Percentiles rank a stretch among this genome's conserved stretches.
Conservation (phyloP, 1,140 invertebrate genomes). For the Drosophila nannoptera region DNA sequence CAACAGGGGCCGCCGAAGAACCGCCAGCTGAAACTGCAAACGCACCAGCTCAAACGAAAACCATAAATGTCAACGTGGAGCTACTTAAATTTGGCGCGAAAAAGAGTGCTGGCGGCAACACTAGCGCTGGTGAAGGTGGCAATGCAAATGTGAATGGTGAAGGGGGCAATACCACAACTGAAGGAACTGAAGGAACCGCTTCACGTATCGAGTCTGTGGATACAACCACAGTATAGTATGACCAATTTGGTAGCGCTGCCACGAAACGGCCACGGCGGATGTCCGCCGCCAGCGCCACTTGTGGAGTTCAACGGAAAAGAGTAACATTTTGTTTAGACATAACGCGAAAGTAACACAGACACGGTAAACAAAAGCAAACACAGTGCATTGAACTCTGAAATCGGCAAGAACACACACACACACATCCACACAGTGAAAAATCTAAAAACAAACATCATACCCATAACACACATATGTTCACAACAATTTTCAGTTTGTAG, state of each 20-base stretch:
- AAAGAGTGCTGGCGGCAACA: slow-evolving; percentile 47
- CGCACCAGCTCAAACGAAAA: slow-evolving; percentile 68
- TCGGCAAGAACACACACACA: slow-evolving; percentile 21
- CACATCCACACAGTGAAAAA: slow-evolving; percentile 38
- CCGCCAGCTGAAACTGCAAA: slow-evolving; percentile 46
- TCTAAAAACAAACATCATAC: slow-evolving; percentile 34
- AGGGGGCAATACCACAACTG: slow-evolving; percentile 11
- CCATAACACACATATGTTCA: slow-evolving; percentile 27
- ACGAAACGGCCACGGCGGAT: slow-evolving; percentile 69
- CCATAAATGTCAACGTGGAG: slow-evolving; percentile 70
- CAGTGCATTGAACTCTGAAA: slow-evolving; percentile 56
- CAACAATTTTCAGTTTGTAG: slow-evolving; percentile 61
- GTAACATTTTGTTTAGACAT: slow-evolving; percentile 73
- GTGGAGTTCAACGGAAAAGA: slow-evolving; percentile 74
- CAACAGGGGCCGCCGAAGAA: slow-evolving; percentile 43
- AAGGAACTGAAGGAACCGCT: slow-evolving; percentile 47
- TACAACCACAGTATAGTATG: slow-evolving; percentile 79
- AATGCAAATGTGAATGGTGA: slow-evolving; percentile 51
- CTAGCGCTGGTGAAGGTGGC: slow-evolving; percentile 31
- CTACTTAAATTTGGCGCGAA: slow-evolving; percentile 67
- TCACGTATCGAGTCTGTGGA: slow-evolving; percentile 77
- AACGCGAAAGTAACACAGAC: slow-evolving; percentile 58
- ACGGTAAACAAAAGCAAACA: slow-evolving; percentile 32
- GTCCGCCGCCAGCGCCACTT: slow-evolving; percentile 59
- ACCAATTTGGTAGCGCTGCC: slow-evolving; percentile 59